Conservation (phyloP, 2,113 vertebrate genomes). For the Ceuthmochares aereus region DNA sequence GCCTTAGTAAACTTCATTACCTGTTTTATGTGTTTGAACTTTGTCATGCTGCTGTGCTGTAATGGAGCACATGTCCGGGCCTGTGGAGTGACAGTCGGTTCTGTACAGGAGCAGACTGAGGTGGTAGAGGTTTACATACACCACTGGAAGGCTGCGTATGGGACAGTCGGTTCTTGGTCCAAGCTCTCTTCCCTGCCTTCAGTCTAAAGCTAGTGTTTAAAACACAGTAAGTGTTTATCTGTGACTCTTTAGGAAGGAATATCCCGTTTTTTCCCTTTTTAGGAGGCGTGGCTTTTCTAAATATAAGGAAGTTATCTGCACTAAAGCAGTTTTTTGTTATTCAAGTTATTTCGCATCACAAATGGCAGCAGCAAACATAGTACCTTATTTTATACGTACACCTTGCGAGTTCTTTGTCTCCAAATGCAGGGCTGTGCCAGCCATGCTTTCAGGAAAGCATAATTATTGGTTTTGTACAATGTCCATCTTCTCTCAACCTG, state of each 20-base stretch:
- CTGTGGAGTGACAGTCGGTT: not conserved
- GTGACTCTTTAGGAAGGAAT: not conserved
- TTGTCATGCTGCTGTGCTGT: not conserved
- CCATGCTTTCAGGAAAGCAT: not conserved
- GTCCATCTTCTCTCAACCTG: conserved; percentile 13
- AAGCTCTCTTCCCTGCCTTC: not conserved
- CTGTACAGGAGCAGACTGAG: not conserved
- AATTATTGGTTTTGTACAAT: conserved; percentile 46
- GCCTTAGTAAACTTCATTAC: not conserved
- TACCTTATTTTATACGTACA: not conserved
- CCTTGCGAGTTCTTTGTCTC: not conserved
- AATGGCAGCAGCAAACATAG: not conserved
- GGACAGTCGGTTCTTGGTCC: not conserved
- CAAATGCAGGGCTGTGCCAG: not conserved
- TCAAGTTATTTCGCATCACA: not conserved
- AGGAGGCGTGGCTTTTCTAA: not conserved
- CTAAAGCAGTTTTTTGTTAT: not conserved
- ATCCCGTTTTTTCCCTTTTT: not conserved
- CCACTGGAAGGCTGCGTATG: not conserved
- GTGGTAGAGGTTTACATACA: not conserved
- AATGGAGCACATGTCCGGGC: not conserved
- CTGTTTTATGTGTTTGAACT: not conserved
- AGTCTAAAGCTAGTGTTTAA: not conserved
- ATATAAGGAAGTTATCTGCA: not conserved
- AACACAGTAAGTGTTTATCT: not conserved